Evolutionary conservation across 2,113 vertebrate genomes (phyloP).

Genomic region (Seriola dumerili): DNA sequence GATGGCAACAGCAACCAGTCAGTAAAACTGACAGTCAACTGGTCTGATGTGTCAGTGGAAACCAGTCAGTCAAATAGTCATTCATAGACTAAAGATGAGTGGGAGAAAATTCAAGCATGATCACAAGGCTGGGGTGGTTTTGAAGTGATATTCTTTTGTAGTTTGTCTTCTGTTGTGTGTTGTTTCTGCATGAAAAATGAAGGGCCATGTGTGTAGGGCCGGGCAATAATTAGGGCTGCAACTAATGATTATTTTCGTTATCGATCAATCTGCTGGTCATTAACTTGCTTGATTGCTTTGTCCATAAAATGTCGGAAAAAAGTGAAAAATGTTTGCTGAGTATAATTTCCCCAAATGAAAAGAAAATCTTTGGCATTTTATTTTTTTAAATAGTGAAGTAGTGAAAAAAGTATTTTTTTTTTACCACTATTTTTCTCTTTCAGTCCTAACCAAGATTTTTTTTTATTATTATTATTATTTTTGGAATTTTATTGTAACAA

Average conservation of each 20-base stretch:
- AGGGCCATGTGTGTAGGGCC: neutral
- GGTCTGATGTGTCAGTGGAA: conserved; percentile 39
- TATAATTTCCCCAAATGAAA: neutral
- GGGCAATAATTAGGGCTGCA: neutral
- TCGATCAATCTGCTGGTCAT: neutral
- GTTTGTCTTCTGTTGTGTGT: neutral
- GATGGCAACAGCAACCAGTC: conserved; percentile 47
- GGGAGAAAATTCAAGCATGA: neutral
- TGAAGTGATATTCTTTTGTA: neutral
- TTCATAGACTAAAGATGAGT: conserved; percentile 5
- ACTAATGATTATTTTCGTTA: neutral
- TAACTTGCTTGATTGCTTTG: neutral
- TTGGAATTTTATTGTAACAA: neutral
- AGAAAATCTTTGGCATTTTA: neutral
- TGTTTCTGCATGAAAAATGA: neutral
- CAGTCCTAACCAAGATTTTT: too few species aligned
- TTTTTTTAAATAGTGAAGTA: neutral
- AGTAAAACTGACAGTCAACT: conserved; percentile 47
- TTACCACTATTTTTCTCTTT: too few species aligned
- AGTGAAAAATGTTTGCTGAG: neutral
- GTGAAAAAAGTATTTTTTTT: neutral
- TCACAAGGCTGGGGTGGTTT: neutral
- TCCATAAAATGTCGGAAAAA: neutral
- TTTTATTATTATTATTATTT: neutral
- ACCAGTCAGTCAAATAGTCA: conserved; percentile 21